Evolutionary conservation across 2,888 invertebrate species (phyloP), one percentile per base, ranked within the genome.

Genomic region (Allolobophora icterica): DNA sequence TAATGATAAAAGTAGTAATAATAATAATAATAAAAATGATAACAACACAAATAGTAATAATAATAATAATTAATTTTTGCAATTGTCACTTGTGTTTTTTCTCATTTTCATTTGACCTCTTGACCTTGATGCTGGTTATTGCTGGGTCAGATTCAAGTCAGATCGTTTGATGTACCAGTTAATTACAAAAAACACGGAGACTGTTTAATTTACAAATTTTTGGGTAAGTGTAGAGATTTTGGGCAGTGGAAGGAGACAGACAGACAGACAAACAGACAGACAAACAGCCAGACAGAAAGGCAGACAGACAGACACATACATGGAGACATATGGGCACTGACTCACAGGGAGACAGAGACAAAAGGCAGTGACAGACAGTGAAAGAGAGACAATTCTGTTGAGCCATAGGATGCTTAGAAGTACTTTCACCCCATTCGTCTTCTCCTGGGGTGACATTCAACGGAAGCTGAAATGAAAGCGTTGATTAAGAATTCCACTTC

Each of bases 281-380:
- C 33, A 19, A 19, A 87, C 21, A 87, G 21, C 21, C 34, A 87
- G 21, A 87, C 24, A 35, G 52, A 35, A 13, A 4, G 11, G 83
- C n/a, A 90, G 92, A 90, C 45, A 92, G 89, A 89, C 45, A 91
- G 90, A 90, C 33, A 89, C 58, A 92, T 84, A 45, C 45, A 92
- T 52, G 89, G 34, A 89, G 33, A 89, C 87, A 87, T 5, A 35
- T 21, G 24, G 38, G 33, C 33, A 87, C 4, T 21, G 19, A 87
- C 2, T 5, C 11, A 38, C 3, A 87, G 19, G 13, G n/a, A 19
- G 34, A 87, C 21, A 87, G 38, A 34, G 2, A 38, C 2, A 34
- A 24, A 87, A 35, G 21, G 13, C 30, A 89, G n/a, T n/a, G 89
- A 38, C 11, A 89, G 35, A 89, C 35, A 34, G 11, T 17, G 38